A percentile compares a stretch with the other conserved stretches of the same genome.
These are phyloP conservation scores for Epinephelus moara DNA, from an alignment of 2,113 vertebrate genomes.

Conservation along the genomic window DNA sequence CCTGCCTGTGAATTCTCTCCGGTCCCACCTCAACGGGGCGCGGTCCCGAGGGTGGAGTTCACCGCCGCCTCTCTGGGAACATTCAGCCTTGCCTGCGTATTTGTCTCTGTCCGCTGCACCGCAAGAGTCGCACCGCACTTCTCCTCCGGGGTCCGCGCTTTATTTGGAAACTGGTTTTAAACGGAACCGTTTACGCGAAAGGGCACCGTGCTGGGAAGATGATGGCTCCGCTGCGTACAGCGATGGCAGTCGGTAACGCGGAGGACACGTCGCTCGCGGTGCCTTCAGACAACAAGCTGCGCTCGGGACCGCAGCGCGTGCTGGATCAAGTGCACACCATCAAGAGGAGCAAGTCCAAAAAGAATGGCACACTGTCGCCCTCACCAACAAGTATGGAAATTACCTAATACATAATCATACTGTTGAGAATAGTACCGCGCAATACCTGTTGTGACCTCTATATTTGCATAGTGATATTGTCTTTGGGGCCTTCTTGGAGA, in stretches of 20 bases:
- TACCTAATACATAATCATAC: fast-evolving
- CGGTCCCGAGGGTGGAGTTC: conserved; percentile 67
- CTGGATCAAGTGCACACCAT: conserved; percentile 80
- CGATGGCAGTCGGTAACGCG: not conserved
- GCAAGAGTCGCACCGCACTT: not conserved
- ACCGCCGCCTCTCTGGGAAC: conserved; percentile 5
- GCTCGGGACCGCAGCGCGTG: conserved; percentile 78
- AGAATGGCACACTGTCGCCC: conserved; percentile 21
- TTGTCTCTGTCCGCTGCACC: not conserved
- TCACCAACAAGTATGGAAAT: conserved; percentile 72
- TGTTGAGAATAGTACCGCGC: not conserved
- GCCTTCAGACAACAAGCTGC: conserved; percentile 75
- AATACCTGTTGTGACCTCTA: not conserved
- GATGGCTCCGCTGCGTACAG: conserved; percentile 75
- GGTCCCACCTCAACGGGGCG: conserved; percentile 52
- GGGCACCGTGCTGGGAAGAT: conserved; percentile 46
- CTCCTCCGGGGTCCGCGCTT: not conserved
- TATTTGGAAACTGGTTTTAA: not conserved
- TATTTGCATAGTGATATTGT: not conserved
- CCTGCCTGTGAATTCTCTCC: conserved; percentile 25
- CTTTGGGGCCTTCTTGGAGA: too few species aligned
- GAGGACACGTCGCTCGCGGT: conserved; percentile 86
- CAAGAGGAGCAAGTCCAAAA: conserved; percentile 79
- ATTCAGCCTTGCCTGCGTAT: not conserved
- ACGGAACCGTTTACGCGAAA: not conserved